phyloP scores from a whole-genome alignment of 2,888 invertebrate genomes.

The Diplolepis rosae region DNA sequence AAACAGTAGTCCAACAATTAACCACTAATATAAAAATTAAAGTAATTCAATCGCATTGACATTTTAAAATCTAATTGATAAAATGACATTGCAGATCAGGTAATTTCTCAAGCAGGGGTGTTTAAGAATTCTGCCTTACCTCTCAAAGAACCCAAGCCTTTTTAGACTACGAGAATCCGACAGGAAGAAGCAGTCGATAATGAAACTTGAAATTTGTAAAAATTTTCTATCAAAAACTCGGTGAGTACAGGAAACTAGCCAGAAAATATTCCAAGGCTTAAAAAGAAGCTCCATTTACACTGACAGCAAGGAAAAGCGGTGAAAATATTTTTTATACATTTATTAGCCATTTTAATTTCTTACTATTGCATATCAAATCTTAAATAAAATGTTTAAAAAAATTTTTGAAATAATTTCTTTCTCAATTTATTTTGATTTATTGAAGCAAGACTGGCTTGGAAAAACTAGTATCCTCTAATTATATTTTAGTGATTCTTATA shows the following conservation, averaged over 20 bases:
- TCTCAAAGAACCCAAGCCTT: conserved; percentile 24
- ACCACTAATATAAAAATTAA: background rate
- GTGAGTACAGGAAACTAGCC: background rate
- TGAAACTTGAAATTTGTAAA: conserved; percentile 11
- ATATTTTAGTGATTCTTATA: conserved; percentile 19
- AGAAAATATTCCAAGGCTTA: background rate
- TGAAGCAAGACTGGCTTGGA: background rate
- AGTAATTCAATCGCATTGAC: background rate
- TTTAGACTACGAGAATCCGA: conserved; percentile 24
- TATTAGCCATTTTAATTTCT: no score
- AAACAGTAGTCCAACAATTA: background rate
- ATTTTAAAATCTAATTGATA: background rate
- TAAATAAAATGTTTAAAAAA: background rate
- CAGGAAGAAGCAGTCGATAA: conserved; percentile 27
- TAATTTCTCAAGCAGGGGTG: conserved; percentile 16
- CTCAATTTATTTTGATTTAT: background rate
- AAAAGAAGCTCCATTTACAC: background rate
- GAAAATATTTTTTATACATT: background rate
- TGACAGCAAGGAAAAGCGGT: background rate
- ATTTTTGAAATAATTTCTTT: background rate
- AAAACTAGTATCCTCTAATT: background rate
- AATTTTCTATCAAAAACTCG: background rate
- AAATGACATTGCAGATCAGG: conserved; percentile 19
- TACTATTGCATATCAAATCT: no score
- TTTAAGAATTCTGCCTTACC: conserved; percentile 27